Percentiles rank a stretch among this genome's conserved stretches.
Conservation (phyloP, 2,113 vertebrate species). For the Atractosteus spatula region DNA sequence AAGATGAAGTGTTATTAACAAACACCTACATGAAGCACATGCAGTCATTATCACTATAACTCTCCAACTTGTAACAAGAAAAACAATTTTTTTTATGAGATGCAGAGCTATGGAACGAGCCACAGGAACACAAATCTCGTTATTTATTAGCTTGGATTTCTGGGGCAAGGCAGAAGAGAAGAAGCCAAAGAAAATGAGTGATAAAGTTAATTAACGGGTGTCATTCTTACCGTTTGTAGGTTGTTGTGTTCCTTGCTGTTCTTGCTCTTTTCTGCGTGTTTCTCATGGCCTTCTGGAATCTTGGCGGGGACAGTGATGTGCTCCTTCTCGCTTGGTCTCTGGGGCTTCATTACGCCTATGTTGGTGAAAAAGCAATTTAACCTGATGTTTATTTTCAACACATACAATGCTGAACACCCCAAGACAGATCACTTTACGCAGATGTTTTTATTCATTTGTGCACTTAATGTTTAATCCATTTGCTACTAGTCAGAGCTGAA, state of each 20-base stretch:
- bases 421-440: background rate
- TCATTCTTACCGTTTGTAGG: slow-evolving; percentile 21
- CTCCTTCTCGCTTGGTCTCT: slow-evolving; percentile 48
- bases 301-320: slow-evolving; percentile 42
- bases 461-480: background rate
- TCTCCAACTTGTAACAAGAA: too few relatives aligned
- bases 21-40: too few relatives aligned
- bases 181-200: too few relatives aligned
- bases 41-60: too few relatives aligned
- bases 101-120: too few relatives aligned
- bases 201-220: too few relatives aligned
- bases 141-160: too few relatives aligned
- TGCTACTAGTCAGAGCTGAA: background rate
- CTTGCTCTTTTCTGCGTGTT: slow-evolving; percentile 26
- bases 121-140: too few relatives aligned
- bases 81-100: too few relatives aligned
- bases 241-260: slow-evolving; percentile 44
- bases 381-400: background rate
- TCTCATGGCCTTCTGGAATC: slow-evolving; percentile 46
- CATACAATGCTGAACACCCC: background rate
- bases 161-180: too few relatives aligned
- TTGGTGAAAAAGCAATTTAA: background rate
- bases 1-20: too few relatives aligned
- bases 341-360: slow-evolving; percentile 58
- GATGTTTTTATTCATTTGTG: background rate